Percentiles rank a stretch among this genome's conserved stretches.
Conservation (phyloP, 2,888 invertebrate species). For the Erebia palarica region DNA sequence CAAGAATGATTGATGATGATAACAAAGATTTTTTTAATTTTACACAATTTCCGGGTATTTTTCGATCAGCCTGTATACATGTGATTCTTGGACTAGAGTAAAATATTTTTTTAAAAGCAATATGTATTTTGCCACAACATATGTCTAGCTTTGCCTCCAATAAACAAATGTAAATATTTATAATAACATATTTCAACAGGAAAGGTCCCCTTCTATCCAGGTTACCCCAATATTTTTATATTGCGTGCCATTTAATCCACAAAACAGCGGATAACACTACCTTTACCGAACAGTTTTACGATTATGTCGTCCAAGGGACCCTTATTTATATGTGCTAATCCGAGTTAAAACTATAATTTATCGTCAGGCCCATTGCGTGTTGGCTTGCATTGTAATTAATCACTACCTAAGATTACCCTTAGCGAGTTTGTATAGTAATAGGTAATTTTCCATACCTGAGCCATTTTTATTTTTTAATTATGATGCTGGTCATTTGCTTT, state of each 20-base stretch:
- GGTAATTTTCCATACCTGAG: constrained; percentile 7
- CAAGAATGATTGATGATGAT: too few relatives aligned
- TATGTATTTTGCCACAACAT: too few relatives aligned
- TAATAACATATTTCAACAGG: constrained; percentile 5
- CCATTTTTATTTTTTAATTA: not conserved
- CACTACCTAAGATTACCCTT: constrained; percentile 44
- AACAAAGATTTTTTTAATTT: too few relatives aligned
- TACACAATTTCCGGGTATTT: too few relatives aligned
- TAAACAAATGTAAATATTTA: not conserved
- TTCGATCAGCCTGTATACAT: too few relatives aligned
- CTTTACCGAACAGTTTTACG: constrained; percentile 28
- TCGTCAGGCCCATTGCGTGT: constrained; percentile 33
- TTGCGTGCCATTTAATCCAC: constrained; percentile 32
- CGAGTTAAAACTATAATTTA: constrained; percentile 34
- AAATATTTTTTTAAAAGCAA: too few relatives aligned
- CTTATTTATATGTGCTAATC: constrained; percentile 32
- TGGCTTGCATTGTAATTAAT: constrained; percentile 56
- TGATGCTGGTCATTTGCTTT: not conserved
- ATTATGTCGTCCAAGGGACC: constrained; percentile 22
- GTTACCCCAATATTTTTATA: constrained; percentile 22
- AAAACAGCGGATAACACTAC: constrained; percentile 27
- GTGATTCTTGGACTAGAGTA: too few relatives aligned
- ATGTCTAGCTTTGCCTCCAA: too few relatives aligned
- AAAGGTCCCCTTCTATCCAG: not conserved
- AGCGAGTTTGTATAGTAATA: constrained; percentile 7